A percentile compares a stretch with the other conserved stretches of the same genome.
These are phyloP conservation scores for Galemys pyrenaicus DNA, from an alignment of 2,113 vertebrate genomes.

Conservation along the genomic window DNA sequence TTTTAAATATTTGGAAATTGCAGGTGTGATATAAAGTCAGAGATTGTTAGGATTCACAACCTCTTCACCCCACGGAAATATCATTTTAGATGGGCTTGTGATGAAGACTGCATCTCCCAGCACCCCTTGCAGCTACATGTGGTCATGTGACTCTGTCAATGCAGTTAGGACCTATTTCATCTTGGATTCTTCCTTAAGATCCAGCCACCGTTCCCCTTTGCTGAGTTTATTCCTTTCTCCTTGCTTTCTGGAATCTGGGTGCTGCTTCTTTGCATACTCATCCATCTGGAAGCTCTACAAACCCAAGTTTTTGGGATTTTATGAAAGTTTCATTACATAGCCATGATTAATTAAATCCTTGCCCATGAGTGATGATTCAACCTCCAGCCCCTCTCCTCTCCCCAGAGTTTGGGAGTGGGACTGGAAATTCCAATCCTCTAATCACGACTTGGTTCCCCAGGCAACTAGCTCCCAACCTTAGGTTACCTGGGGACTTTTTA, in stretches of 20 bases:
- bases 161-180: neutral
- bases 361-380: neutral
- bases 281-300: neutral
- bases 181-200: neutral
- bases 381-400: neutral
- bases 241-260: neutral
- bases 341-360: neutral
- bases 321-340: neutral
- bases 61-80: neutral
- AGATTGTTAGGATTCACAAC: neutral
- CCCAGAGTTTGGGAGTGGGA: neutral
- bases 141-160: neutral
- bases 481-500: neutral
- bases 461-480: neutral
- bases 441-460: neutral
- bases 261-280: too few species aligned
- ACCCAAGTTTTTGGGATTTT: neutral
- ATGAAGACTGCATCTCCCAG: neutral
- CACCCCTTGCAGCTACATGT: neutral
- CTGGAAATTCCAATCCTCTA: neutral
- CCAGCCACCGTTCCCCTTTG: neutral
- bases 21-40: neutral
- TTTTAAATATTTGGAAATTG: slow-evolving; percentile 36
- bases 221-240: neutral
- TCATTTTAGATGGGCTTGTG: neutral